Conservation (phyloP, 2,888 invertebrate genomes). For the Agrotis puta region DNA sequence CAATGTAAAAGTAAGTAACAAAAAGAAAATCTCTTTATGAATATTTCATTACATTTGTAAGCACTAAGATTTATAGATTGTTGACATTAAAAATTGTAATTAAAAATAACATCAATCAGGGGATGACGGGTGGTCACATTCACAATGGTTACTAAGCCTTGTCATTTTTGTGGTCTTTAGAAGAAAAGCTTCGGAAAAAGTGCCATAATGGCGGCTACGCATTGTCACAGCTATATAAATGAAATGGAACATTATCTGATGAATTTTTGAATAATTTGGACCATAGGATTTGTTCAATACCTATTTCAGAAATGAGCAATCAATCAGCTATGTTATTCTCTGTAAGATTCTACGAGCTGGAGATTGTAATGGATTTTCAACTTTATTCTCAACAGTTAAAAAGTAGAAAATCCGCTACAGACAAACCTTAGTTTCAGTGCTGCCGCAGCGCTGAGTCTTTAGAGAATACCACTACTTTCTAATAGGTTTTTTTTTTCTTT, state of each 20-base stretch:
- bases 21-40: slow-evolving; percentile 59
- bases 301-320: background rate
- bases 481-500: too few species aligned
- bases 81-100: slow-evolving; percentile 85
- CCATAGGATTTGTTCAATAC: slow-evolving; percentile 4
- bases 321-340: too few species aligned
- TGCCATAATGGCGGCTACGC: slow-evolving; percentile 31
- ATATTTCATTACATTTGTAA: slow-evolving; percentile 74
- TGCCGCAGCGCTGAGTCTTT: too few species aligned
- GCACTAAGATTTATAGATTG: slow-evolving; percentile 81
- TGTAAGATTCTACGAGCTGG: too few species aligned
- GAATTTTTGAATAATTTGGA: background rate
- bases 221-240: slow-evolving; percentile 52
- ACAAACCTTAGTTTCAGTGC: too few species aligned
- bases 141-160: slow-evolving; percentile 77
- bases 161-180: slow-evolving; percentile 68
- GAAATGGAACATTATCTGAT: slow-evolving; percentile 21
- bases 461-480: too few species aligned
- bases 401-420: too few species aligned
- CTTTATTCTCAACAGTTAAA: too few species aligned
- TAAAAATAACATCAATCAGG: slow-evolving; percentile 85
- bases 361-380: too few species aligned
- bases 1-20: slow-evolving; percentile 38
- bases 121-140: slow-evolving; percentile 59
- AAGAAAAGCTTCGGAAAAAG: slow-evolving; percentile 61